Evolutionary conservation across 2,113 vertebrate genomes (phyloP), one percentile per base, ranked within the genome.

Genomic region (Eptesicus fuscus): DNA sequence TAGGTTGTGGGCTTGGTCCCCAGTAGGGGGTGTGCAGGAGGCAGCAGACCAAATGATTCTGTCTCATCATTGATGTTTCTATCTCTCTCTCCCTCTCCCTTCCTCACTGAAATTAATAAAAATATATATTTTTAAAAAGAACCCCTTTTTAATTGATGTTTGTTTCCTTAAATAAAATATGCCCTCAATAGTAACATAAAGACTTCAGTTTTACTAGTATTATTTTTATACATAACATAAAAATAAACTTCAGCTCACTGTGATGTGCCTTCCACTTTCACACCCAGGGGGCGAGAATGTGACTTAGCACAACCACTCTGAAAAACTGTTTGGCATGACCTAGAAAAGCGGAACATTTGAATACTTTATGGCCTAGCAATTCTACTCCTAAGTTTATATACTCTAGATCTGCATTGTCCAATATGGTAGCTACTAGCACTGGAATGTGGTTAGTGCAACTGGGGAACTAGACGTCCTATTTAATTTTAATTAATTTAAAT

Each of bases 181-280:
- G 47, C 22, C 67, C 17, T 63, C 17, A 76, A 40, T 35, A 25
- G 49, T 40, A 73, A 71, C 25, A 92, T 65, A 84, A 69, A 95
- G 32, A 77, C 32, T 74, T 87, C 42, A 32, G n/a, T 80, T 83
- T 91, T 59, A 74, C 49, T 82, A 76, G 37, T 35, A 14, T 93
- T 82, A 95, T 51, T 93, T 90, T 85, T 44, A 84, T 25, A 87
- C 30, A n/a, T 40, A 82, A 85, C 35, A 2, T 76, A 93, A 90
- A 89, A 95, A 82, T 76, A 96, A 90, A 85, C 37, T 93, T 91
- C 22, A 95, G 63, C 30, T 91, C 25, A 83, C 8, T 42, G 82
- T 74, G 65, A 67, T 78, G 4, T 91, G 14, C 32, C 69, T 92
- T 89, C 42, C 49, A 90, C 42, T 56, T 90, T 95, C 30, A 88